Percentiles rank a stretch among this genome's conserved stretches.
phyloP scores from a whole-genome alignment of 2,797 vertebrate species.

The Falco berigora region DNA sequence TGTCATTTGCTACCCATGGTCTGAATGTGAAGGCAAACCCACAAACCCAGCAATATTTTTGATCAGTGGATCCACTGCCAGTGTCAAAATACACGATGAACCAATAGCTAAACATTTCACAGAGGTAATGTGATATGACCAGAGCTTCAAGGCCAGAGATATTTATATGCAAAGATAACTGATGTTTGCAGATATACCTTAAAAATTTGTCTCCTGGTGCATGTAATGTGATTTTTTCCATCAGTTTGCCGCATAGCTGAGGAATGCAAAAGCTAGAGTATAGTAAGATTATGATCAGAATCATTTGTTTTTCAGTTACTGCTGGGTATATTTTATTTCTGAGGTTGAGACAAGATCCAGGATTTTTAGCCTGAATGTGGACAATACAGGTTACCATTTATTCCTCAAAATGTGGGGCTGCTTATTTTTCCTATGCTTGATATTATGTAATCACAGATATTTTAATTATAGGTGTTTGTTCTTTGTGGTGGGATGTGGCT shows the following conservation, averaged over 20 bases:
- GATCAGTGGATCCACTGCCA: neutral
- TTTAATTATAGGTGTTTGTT: neutral
- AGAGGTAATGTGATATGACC: neutral
- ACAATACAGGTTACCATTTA: constrained; percentile 4
- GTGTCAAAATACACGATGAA: neutral
- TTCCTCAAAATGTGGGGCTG: neutral
- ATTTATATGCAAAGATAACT: neutral
- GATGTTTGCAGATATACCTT: neutral
- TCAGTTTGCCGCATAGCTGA: constrained; percentile 5
- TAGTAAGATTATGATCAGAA: neutral
- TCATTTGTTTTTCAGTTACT: constrained; percentile 13
- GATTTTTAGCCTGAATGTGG: neutral
- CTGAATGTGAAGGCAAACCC: neutral
- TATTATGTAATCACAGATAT: neutral
- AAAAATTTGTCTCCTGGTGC: neutral
- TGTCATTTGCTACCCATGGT: neutral
- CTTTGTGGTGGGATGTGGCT: neutral
- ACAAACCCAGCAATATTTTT: neutral
- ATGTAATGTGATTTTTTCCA: neutral
- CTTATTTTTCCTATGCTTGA: constrained; percentile 4
- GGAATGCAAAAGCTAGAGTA: neutral
- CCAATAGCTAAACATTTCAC: neutral
- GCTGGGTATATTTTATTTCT: constrained; percentile 1
- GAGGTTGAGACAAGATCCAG: neutral
- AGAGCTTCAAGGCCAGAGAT: neutral